Base-by-base conservation (phyloP, 2,888 invertebrate genomes). In the Rhabditophanes sp. region DNA sequence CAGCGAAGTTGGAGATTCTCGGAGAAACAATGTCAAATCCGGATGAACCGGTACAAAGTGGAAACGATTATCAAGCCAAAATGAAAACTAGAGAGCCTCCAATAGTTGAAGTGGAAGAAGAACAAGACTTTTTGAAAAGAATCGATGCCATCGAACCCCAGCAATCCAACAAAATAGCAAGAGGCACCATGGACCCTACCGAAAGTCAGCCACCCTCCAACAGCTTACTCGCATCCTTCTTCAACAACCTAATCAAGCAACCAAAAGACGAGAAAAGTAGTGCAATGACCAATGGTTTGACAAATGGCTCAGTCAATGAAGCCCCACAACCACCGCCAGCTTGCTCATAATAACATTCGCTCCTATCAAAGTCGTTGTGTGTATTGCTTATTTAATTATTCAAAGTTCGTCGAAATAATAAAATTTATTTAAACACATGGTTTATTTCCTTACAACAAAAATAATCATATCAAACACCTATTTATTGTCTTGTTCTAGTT, bases 201-300 rank as follows among this genome's bases (percentile, higher is more conserved):
- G n/a, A 23, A 5, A 30, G 12, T 6, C 14, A 30, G 16, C 24
- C 30, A 15, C 30, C 30, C 20, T n/a, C 44, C 32, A 49, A 44
- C 36, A 50, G 53, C n/a, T 54, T 54, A 4, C 45, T 61, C 15
- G 54, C 58, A 22, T 50, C 44, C 32, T 61, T 60, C 48, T 61
- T 61, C 44, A 53, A 53, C 22, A 55, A 51, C 31, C 40, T 61
- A 17, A 41, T 61, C 20, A 59, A 59, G 19, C n/a, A n/a, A n/a
- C n/a, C n/a, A n/a, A n/a, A n/a, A n/a, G n/a, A n/a, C n/a, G n/a
- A n/a, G n/a, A n/a, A n/a, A n/a, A n/a, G n/a, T n/a, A n/a, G n/a
- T n/a, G n/a, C n/a, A n/a, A n/a, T n/a, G n/a, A n/a, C n/a, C n/a
- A n/a, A n/a, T n/a, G n/a, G n/a, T n/a, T n/a, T n/a, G n/a, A n/a